Percentiles rank a stretch among this genome's conserved stretches.
Conservation (phyloP, 2,113 vertebrate genomes). For the Setophaga kirtlandii region DNA sequence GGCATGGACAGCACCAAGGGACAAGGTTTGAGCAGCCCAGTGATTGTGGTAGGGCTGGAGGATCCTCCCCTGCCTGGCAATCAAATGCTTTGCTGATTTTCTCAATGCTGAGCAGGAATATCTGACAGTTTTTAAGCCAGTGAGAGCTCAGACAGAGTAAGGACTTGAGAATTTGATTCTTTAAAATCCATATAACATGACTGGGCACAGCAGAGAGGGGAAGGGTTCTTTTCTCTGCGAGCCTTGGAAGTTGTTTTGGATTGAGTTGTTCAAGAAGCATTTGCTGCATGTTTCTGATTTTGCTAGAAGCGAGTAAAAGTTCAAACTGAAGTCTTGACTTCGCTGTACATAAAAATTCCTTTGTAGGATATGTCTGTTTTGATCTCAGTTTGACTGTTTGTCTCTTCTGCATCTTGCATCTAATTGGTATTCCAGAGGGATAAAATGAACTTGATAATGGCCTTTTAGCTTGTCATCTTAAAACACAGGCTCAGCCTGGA, state of each 20-base stretch:
- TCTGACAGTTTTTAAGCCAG: background rate
- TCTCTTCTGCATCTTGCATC: background rate
- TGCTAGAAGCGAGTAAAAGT: background rate
- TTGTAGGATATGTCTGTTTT: background rate
- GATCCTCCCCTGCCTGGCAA: background rate
- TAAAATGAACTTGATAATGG: conserved; percentile 51
- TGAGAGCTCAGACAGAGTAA: background rate
- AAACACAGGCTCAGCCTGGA: background rate
- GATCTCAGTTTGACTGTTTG: background rate
- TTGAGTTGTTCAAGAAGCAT: background rate
- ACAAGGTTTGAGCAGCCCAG: too few relatives aligned
- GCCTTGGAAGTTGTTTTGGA: background rate
- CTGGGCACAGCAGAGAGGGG: background rate
- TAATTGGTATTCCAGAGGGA: conserved; percentile 36
- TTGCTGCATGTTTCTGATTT: background rate
- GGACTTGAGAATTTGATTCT: background rate
- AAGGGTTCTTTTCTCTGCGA: fast-evolving
- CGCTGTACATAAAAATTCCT: background rate
- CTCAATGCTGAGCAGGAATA: background rate
- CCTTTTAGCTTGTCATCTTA: conserved; percentile 50
- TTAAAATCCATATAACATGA: background rate
- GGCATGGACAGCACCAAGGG: background rate
- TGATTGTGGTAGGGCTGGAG: background rate
- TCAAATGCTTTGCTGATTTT: background rate
- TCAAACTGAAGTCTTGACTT: background rate